A percentile compares a stretch with the other conserved stretches of the same genome.
Evolutionary conservation across 1,140 invertebrate species (phyloP).

Genomic region (Rhyacophila brunnea): DNA sequence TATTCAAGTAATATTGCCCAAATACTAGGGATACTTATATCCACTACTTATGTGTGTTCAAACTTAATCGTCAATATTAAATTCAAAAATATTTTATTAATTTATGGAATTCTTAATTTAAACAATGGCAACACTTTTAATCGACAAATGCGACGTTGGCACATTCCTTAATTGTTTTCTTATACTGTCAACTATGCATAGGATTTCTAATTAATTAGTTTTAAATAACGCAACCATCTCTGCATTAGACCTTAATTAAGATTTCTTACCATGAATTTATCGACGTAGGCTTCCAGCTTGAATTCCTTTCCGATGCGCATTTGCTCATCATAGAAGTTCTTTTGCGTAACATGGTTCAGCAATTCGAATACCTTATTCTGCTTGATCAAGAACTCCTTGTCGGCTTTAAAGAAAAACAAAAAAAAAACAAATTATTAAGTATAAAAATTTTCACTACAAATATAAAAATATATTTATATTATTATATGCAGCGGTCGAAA

Average conservation of each 20-base stretch:
- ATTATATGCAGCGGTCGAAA: too few relatives aligned
- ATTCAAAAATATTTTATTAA: too few relatives aligned
- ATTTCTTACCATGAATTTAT: conserved; percentile 44
- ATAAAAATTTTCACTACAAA: too few relatives aligned
- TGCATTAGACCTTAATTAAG: too few relatives aligned
- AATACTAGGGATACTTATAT: too few relatives aligned
- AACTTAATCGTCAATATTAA: too few relatives aligned
- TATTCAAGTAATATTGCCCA: too few relatives aligned
- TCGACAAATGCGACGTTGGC: not conserved
- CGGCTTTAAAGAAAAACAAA: conserved; percentile 37
- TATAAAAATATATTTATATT: too few relatives aligned
- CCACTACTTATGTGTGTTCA: too few relatives aligned
- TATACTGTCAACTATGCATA: not conserved
- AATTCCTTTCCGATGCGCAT: conserved; percentile 54
- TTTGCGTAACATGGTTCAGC: conserved; percentile 59
- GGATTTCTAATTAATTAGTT: conserved; percentile 20
- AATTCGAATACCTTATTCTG: conserved; percentile 63
- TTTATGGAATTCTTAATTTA: not conserved
- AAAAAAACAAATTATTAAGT: too few relatives aligned
- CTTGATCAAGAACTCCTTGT: conserved; percentile 52
- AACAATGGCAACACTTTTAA: conserved; percentile 1
- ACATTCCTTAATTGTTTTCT: not conserved
- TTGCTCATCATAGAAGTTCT: conserved; percentile 47
- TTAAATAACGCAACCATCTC: too few relatives aligned
- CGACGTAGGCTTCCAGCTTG: conserved; percentile 53